These are phyloP conservation scores for Drosophila truncata DNA, from an alignment of 1,140 invertebrate genomes.

Conservation along the genomic window DNA sequence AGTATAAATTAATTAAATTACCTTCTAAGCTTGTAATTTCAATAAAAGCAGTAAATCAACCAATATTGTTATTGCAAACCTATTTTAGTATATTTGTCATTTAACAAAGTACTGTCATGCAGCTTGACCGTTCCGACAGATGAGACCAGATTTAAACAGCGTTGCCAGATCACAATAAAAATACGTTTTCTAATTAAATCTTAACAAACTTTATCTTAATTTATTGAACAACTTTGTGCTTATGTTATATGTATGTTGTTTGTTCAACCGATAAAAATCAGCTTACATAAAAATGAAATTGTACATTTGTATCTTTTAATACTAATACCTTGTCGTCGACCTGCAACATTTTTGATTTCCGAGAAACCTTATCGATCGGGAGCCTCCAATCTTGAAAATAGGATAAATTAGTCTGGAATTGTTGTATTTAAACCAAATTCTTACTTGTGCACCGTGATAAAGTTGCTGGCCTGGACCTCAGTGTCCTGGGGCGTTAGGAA, in stretches of 20 bases:
- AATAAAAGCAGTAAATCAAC: neutral
- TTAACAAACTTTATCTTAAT: neutral
- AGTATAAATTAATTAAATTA: neutral
- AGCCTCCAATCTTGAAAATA: constrained; percentile 49
- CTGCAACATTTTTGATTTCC: constrained; percentile 26
- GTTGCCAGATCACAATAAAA: neutral
- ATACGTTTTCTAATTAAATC: neutral
- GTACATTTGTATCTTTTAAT: neutral
- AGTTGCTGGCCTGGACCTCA: constrained; percentile 86
- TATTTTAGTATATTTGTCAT: neutral
- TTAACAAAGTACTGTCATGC: neutral
- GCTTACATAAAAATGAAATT: neutral
- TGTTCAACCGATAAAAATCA: neutral
- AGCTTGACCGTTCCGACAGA: neutral
- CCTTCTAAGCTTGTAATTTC: too few species aligned
- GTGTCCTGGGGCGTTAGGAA: constrained; percentile 92
- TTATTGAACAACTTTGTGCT: neutral
- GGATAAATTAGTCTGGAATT: neutral
- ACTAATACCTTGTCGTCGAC: constrained; percentile 14
- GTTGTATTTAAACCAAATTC: neutral
- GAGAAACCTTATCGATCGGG: constrained; percentile 44
- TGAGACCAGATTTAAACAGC: neutral
- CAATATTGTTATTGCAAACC: neutral
- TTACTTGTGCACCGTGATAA: constrained; percentile 87
- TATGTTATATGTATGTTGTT: neutral